Conservation (phyloP, 2,888 invertebrate species). For the Rhingia campestris region DNA sequence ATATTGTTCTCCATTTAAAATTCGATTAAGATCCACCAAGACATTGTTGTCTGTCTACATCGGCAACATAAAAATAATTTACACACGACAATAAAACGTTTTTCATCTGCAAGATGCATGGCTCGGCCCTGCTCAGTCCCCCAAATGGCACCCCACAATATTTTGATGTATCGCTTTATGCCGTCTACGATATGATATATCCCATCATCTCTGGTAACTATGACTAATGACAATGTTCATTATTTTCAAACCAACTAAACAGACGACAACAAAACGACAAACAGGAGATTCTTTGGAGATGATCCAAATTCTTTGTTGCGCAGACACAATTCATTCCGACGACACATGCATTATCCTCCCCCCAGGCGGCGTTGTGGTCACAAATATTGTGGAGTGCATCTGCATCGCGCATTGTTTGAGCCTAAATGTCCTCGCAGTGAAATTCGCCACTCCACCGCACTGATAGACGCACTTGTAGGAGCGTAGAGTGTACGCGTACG, state of each 20-base stretch:
- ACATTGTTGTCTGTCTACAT: constrained; percentile 61
- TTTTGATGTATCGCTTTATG: constrained; percentile 72
- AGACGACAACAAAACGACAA: constrained; percentile 17
- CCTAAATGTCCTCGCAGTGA: constrained; percentile 71
- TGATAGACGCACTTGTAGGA: constrained; percentile 50
- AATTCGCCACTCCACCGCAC: constrained; percentile 51
- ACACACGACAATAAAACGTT: constrained; percentile 64
- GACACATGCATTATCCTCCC: constrained; percentile 31
- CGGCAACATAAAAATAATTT: constrained; percentile 71
- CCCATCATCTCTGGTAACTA: constrained; percentile 77
- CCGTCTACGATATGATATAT: constrained; percentile 74
- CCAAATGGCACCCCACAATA: constrained; percentile 47
- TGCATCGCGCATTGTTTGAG: constrained; percentile 65
- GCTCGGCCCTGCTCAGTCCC: constrained; percentile 20
- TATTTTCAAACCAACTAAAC: constrained; percentile 75
- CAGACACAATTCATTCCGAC: constrained; percentile 73
- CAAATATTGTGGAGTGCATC: constrained; percentile 51
- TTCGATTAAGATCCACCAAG: constrained; percentile 75
- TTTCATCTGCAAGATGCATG: constrained; percentile 70
- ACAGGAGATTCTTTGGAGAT: constrained; percentile 63
- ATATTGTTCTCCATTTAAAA: constrained; percentile 76
- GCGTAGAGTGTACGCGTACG: constrained; percentile 1
- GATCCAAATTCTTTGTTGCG: constrained; percentile 69
- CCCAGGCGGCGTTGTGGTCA: not conserved
- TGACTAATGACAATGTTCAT: constrained; percentile 82